Evolutionary conservation across 2,888 invertebrate species (phyloP), one percentile per base, ranked within the genome.

Genomic region (Eledona agricola): DNA sequence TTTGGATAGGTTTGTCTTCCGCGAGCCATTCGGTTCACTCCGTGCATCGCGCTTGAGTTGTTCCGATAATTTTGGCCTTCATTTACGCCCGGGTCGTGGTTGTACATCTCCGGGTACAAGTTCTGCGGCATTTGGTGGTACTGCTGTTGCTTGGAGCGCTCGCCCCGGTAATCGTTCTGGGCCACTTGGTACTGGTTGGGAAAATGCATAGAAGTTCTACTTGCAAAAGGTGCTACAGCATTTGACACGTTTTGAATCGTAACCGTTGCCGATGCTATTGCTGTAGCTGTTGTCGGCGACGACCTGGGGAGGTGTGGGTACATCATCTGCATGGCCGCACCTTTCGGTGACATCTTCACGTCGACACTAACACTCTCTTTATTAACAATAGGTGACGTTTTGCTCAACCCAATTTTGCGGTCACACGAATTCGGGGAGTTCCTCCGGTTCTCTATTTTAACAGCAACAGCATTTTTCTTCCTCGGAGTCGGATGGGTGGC

Each of bases 261-360:
- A 45, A 75, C 77, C 29, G 81, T 81, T 64, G 81, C 80, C 45
- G 82, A 80, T 15, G 81, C 80, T 51, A 83, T 81, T 10, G 83
- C 79, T 1, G 84, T 82, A 2, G 83, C 85, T 19, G 85, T 86
- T 0, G 87, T 87, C 0, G 88, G 88, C 1, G 88, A 88, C 4
- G 87, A 86, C 55, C 87, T 78, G 5, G 81, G 80, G 61, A 80
- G 64, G 45, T 79, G 80, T 57, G 85, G 84, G 69, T 87, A 87
- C 57, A 84, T 80, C 55, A 72, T 69, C 20, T 58, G 65, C 38
- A 61, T 37, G 16, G 85, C 82, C 4, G 85, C 82, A 65, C 80
- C 85, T 55, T 86, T 81, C 23, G 86, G 81, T 3, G 85, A 83
- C 61, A 83, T 80, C 66, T 85, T 83, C 11, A 80, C 63, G 81